phyloP scores from a whole-genome alignment of 2,888 invertebrate genomes.

The Pollenia griseotomentosa region DNA sequence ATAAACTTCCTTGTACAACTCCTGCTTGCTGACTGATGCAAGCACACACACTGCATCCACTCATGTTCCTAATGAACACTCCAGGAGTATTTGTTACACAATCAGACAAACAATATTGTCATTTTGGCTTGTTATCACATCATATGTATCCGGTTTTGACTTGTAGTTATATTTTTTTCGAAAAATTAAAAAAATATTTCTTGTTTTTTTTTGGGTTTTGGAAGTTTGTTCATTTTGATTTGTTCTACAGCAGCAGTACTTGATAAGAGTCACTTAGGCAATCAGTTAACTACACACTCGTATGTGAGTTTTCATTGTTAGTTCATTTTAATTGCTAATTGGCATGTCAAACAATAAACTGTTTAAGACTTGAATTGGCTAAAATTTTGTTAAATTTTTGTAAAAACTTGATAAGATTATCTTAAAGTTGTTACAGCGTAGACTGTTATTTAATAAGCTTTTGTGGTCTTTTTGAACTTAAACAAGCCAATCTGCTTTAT shows the following conservation, averaged over 20 bases:
- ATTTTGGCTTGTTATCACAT: conserved; percentile 67
- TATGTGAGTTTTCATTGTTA: conserved; percentile 61
- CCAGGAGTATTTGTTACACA: conserved; percentile 46
- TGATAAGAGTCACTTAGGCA: conserved; percentile 47
- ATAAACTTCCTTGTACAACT: conserved; percentile 50
- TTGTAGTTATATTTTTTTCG: conserved; percentile 27
- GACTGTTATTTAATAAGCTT: too few relatives aligned
- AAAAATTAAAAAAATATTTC: background rate
- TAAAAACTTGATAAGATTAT: background rate
- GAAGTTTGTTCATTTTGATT: conserved; percentile 34
- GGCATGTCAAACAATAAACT: conserved; percentile 80
- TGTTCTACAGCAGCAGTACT: conserved; percentile 6
- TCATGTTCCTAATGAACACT: conserved; percentile 58
- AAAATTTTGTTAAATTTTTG: conserved; percentile 56
- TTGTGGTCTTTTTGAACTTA: too few relatives aligned
- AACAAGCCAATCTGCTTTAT: too few relatives aligned
- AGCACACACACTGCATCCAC: conserved; percentile 1
- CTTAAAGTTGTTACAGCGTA: too few relatives aligned
- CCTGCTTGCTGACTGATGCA: background rate
- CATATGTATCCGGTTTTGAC: conserved; percentile 59
- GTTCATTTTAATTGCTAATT: conserved; percentile 84
- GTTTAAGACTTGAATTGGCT: conserved; percentile 77
- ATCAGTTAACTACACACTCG: conserved; percentile 63
- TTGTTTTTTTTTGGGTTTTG: conserved; percentile 26
- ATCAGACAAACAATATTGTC: conserved; percentile 52